Evolutionary conservation across 2,797 vertebrate species (phyloP).

Genomic region (Phrynocephalus guinanensis): DNA sequence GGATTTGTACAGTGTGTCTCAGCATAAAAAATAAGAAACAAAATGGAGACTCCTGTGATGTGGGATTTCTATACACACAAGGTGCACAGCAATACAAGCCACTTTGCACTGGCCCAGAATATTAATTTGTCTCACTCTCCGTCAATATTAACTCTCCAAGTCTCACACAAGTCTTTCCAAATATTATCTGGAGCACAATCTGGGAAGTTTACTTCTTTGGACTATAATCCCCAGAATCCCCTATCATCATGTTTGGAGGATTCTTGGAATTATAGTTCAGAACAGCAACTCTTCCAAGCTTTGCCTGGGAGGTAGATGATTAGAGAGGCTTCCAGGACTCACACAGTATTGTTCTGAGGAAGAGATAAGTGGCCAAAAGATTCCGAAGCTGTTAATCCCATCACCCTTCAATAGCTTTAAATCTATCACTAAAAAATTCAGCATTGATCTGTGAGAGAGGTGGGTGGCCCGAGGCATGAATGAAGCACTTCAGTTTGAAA

Average conservation of each 20-base stretch:
- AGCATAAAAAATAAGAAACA: too few relatives aligned
- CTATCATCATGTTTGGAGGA: neutral
- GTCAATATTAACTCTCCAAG: too few relatives aligned
- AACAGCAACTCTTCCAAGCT: too few relatives aligned
- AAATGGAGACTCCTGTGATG: too few relatives aligned
- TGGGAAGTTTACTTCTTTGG: neutral
- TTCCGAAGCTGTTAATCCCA: slow-evolving; percentile 67
- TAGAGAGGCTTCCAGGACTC: slow-evolving; percentile 46
- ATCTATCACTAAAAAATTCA: slow-evolving; percentile 77
- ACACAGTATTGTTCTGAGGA: slow-evolving; percentile 31
- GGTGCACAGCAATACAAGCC: too few relatives aligned
- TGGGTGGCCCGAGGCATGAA: slow-evolving; percentile 74
- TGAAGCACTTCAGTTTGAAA: slow-evolving; percentile 65
- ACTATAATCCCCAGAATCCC: neutral
- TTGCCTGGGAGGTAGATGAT: neutral
- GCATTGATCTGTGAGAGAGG: slow-evolving; percentile 62
- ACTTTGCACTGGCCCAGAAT: too few relatives aligned
- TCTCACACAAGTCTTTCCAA: too few relatives aligned
- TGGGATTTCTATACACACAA: too few relatives aligned
- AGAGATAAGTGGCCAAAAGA: slow-evolving; percentile 73
- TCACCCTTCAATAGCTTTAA: slow-evolving; percentile 72
- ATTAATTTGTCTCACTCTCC: too few relatives aligned
- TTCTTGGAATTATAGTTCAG: too few relatives aligned
- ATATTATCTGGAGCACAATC: too few relatives aligned
- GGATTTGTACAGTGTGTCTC: too few relatives aligned